A percentile compares a stretch with the other conserved stretches of the same genome.
Evolutionary conservation across 2,797 vertebrate species (phyloP).

Genomic region (Gambelia wislizenii): DNA sequence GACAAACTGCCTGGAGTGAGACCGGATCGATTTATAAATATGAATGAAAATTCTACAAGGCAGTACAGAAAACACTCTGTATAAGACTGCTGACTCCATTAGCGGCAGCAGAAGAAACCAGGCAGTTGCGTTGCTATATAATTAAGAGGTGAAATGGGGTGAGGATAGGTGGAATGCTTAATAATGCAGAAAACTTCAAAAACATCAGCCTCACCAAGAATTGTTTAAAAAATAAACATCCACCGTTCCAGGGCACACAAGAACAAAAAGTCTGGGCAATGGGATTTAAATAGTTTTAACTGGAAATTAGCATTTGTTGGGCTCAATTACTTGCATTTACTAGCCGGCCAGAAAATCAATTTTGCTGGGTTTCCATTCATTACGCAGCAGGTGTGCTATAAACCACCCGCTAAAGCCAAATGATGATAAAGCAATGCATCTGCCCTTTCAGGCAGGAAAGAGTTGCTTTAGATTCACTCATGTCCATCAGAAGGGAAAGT

Average conservation of each 20-base stretch:
- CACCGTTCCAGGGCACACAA: background rate
- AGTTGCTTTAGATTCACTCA: too few species aligned
- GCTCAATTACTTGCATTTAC: conserved; percentile 4
- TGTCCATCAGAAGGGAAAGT: too few species aligned
- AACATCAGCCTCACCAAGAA: background rate
- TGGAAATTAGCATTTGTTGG: conserved; percentile 42
- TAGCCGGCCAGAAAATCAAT: conserved; percentile 25
- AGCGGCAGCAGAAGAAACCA: background rate
- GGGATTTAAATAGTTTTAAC: conserved; percentile 27
- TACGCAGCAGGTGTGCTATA: conserved; percentile 1
- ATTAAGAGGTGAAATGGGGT: background rate
- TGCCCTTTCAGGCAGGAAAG: background rate
- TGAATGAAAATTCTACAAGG: background rate
- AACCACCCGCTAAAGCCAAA: background rate
- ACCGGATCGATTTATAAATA: background rate
- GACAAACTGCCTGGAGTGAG: conserved; percentile 1
- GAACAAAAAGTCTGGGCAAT: conserved; percentile 27
- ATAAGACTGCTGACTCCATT: background rate
- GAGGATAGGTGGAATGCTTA: accelerated
- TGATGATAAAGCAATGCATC: background rate
- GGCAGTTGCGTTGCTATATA: background rate
- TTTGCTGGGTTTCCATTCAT: conserved; percentile 12
- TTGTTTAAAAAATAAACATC: too few species aligned
- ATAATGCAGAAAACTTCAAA: background rate
- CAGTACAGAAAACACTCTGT: background rate